These are phyloP conservation scores for Chondrosia reniformis DNA, from an alignment of 37 sponge, comb jelly and placozoan species.

Conservation along the genomic window DNA sequence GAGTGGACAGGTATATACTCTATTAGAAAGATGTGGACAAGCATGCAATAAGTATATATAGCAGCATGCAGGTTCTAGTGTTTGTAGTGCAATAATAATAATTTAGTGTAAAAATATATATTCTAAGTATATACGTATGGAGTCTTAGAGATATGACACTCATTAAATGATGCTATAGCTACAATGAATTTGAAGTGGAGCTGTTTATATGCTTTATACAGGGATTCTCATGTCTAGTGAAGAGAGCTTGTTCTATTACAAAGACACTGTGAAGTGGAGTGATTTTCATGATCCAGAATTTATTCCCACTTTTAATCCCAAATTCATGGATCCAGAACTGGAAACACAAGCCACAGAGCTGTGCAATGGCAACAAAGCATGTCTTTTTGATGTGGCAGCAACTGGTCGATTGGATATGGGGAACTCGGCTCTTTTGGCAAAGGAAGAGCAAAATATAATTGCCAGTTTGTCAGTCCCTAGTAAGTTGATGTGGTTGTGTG, in stretches of 20 bases:
- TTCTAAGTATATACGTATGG: too few relatives aligned
- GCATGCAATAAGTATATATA: too few relatives aligned
- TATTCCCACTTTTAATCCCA: constrained; percentile 39
- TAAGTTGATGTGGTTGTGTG: too few relatives aligned
- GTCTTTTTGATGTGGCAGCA: constrained; percentile 62
- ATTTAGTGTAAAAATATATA: too few relatives aligned
- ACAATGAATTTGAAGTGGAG: too few relatives aligned
- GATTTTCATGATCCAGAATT: constrained; percentile 42
- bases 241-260: constrained; percentile 53
- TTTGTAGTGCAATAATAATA: too few relatives aligned
- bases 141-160: too few relatives aligned
- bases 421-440: constrained; percentile 27
- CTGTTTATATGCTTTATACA: too few relatives aligned
- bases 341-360: constrained; percentile 42
- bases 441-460: constrained; percentile 6
- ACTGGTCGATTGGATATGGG: constrained; percentile 55
- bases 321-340: constrained; percentile 32
- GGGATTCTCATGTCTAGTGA: constrained; percentile 38
- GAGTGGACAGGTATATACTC: too few relatives aligned
- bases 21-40: too few relatives aligned
- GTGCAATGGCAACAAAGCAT: constrained; percentile 39
- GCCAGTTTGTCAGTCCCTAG: background rate
- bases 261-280: constrained; percentile 25
- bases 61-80: too few relatives aligned
- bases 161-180: too few relatives aligned